Evolutionary conservation across 2,113 vertebrate genomes (phyloP), one percentile per base, ranked within the genome.

Genomic region (Cyrtonyx montezumae): DNA sequence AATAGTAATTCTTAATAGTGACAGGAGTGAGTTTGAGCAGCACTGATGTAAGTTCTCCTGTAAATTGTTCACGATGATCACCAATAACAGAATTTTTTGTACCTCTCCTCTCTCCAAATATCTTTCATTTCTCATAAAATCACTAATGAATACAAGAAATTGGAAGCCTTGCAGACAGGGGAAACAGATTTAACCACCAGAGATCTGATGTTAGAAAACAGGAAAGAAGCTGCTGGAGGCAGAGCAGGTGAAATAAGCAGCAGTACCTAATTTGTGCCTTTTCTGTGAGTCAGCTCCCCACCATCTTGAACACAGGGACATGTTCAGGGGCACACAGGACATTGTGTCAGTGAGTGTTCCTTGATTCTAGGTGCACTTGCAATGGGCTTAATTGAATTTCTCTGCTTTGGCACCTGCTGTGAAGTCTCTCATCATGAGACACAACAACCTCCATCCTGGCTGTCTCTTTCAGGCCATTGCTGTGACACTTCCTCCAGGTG

Each of bases 1-100:
- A 95, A 95, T 86, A 94, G 69, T 90, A 89, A 87, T 93, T 95
- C 73, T 84, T 95, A 83, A 90, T 88, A 87, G 94, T 1, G 17
- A 93, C 79, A 76, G 86, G 26, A 94, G n/a, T 65, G 81, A n/a
- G 32, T 88, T 73, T 92, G 79, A 95, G 69, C 45, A 77, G 55
- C 49, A 51, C 37, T 77, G 84, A 59, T 79, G 32, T 45, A 81
- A 91, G 69, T 91, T 94, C 37, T 81, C 25, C 1, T 8, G 28
- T 79, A 94, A 90, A 89, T 93, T 89, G 78, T 70, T 92, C 78
- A n/a, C 21, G 77, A 86, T 87, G 74, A 87, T 74, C 80, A 75
- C 66, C 82, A 83, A 13, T 63, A 82, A 82, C 42, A 90, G 40
- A 88, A 45, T 40, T 58, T 73, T 70, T 82, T 82, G 11, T 46